These are phyloP conservation scores for Danio tinwini DNA, from an alignment of 2,797 vertebrate genomes.

Conservation along the genomic window DNA sequence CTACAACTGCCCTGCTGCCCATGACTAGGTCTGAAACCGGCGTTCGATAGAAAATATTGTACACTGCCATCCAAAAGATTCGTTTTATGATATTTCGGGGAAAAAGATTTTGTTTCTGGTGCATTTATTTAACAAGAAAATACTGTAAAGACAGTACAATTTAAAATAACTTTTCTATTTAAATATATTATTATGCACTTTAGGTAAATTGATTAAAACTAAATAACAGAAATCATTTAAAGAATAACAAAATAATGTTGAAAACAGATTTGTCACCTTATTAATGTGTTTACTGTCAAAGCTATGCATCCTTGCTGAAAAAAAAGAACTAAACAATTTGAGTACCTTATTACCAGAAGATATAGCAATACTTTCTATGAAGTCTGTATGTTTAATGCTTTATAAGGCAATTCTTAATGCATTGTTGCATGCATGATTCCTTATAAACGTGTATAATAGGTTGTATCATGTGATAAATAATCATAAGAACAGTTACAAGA, in stretches of 20 bases:
- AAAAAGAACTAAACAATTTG: not conserved
- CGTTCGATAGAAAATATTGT: not conserved
- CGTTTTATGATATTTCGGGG: not conserved
- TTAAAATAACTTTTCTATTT: not conserved
- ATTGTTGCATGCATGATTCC: no score
- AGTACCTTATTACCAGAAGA: no score
- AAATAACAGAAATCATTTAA: no score
- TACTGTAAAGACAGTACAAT: not conserved
- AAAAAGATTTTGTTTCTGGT: no score
- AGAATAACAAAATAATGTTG: not conserved
- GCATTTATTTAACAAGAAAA: not conserved
- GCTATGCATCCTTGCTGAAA: not conserved
- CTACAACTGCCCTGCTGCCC: not conserved
- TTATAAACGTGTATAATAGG: no score
- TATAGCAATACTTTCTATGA: no score
- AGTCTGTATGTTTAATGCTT: no score
- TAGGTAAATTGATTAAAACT: no score
- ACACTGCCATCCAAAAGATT: not conserved
- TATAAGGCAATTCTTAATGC: no score
- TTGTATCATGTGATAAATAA: no score
- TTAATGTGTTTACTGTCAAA: not conserved
- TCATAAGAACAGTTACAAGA: no score
- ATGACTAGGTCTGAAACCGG: not conserved
- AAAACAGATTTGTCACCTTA: not conserved
- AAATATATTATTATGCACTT: not conserved